These are phyloP conservation scores for Pterostichus madidus DNA, from an alignment of 2,888 invertebrate species.

Conservation along the genomic window DNA sequence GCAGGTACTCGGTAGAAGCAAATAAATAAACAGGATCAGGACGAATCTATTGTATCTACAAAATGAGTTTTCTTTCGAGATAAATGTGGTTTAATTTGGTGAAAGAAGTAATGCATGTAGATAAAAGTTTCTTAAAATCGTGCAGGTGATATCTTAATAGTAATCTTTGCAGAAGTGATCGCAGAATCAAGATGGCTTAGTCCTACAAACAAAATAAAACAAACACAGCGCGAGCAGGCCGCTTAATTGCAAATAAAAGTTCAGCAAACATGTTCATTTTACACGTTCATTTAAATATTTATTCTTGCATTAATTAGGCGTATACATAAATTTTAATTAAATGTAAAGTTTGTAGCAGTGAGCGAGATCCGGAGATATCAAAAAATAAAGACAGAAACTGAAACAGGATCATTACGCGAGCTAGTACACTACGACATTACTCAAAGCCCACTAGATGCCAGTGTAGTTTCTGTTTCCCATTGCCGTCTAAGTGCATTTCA, in stretches of 20 bases:
- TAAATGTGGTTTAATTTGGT: slow-evolving; percentile 31
- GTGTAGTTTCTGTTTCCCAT: no score
- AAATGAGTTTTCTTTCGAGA: not conserved
- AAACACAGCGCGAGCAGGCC: slow-evolving; percentile 4
- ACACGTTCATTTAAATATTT: slow-evolving; percentile 59
- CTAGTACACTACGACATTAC: not conserved
- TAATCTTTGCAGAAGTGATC: slow-evolving; percentile 48
- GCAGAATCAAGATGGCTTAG: slow-evolving; percentile 31
- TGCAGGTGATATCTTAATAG: slow-evolving; percentile 41
- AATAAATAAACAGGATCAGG: no score
- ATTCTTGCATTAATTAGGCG: slow-evolving; percentile 59
- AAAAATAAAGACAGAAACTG: slow-evolving; percentile 61
- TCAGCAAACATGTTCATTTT: slow-evolving; percentile 60
- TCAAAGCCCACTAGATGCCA: slow-evolving; percentile 18
- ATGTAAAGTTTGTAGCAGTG: slow-evolving; percentile 55
- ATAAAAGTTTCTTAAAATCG: slow-evolving; percentile 54
- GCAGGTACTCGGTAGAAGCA: no score
- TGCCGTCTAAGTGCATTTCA: no score
- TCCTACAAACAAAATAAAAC: slow-evolving; percentile 24
- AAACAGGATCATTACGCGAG: slow-evolving; percentile 42
- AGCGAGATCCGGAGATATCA: slow-evolving; percentile 50
- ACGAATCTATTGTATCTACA: no score
- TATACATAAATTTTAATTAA: slow-evolving; percentile 65
- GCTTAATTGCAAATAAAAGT: slow-evolving; percentile 61
- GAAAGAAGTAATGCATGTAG: slow-evolving; percentile 19